These are phyloP conservation scores for Brachymystax lenok DNA, from an alignment of 2,797 vertebrate species.

Conservation along the genomic window DNA sequence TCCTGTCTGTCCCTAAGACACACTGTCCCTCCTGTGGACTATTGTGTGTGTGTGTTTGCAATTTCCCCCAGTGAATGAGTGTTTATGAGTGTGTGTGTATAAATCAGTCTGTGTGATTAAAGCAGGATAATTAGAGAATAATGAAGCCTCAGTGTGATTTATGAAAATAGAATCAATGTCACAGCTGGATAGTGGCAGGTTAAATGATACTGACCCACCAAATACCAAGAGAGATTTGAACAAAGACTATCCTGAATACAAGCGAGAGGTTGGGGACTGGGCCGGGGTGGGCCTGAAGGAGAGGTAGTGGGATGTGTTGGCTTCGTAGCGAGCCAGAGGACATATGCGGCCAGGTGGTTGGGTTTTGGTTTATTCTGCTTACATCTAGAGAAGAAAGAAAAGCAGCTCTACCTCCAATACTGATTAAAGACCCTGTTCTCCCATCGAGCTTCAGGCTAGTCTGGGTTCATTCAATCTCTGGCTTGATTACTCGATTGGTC, in stretches of 20 bases:
- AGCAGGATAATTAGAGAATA: constrained; percentile 68
- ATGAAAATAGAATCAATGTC: constrained; percentile 65
- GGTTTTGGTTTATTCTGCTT: neutral
- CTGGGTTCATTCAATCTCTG: constrained; percentile 67
- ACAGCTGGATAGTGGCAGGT: constrained; percentile 65
- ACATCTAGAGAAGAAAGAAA: constrained; percentile 58
- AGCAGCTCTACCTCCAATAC: constrained; percentile 48
- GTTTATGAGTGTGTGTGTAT: constrained; percentile 40
- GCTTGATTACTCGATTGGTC: constrained; percentile 74
- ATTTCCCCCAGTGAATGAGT: constrained; percentile 36
- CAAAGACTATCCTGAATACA: constrained; percentile 51
- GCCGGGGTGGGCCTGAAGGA: constrained; percentile 10
- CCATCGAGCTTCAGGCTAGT: constrained; percentile 55
- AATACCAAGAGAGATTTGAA: constrained; percentile 63
- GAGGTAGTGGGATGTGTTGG: constrained; percentile 15
- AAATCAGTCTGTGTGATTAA: constrained; percentile 55
- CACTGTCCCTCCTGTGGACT: neutral
- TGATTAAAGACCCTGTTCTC: constrained; percentile 58
- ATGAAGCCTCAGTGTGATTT: constrained; percentile 69
- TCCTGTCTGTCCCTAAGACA: neutral
- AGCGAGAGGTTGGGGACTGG: constrained; percentile 32
- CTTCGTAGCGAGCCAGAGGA: constrained; percentile 19
- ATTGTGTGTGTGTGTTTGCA: constrained; percentile 16
- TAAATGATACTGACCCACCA: constrained; percentile 60
- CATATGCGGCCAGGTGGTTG: neutral